Base-by-base conservation (phyloP, 2,797 vertebrate species). In the Cirrhinus molitorella region DNA sequence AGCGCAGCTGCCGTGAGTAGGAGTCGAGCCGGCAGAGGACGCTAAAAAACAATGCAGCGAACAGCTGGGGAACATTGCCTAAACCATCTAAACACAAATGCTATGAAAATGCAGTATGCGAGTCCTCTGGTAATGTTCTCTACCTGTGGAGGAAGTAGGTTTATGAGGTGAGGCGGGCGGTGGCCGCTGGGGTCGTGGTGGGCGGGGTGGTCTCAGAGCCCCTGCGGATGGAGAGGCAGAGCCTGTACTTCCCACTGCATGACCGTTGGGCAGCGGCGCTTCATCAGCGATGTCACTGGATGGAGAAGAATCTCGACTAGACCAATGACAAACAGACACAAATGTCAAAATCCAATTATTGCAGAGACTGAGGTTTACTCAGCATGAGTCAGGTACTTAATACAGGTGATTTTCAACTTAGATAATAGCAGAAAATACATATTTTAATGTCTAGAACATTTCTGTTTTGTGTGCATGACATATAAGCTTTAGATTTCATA, bases 181-280 rank as follows among this genome's bases (percentile, higher is more conserved):
- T 23, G 93, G 94, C 6, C 95, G 91, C 0, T 95, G 95, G 68
- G 97, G 97, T 93, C 97, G 92, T 9, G 96, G 94, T 75, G 96
- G 97, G 82, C 96, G n/a, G 94, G 3, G 89, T 57, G 95, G 92
- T 65, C 93, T 94, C 86, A 96, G 95, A 88, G 90, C 95, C 3
- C 95, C 96, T 88, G 96, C 96, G 74, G 96, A 96, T 61, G 92
- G 94, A 12, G 96, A 94, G 0, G 97, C 96, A 91, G 97, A 97
- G 87, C 89, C 95, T 12, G 91, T 93, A 53, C 94, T 95, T 81
- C 95, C 96, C 84, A 94, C 90, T 28, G 93, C 89, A 68, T 90
- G 95, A 68, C 90, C 90, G 85, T 97, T 97, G 81, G 84, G 93
- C 85, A 97, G 88, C n/a, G 93, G 94, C 86, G 94, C 85, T 67